A percentile compares a stretch with the other conserved stretches of the same genome.
phyloP scores from a whole-genome alignment of 2,888 invertebrate genomes.

The Phasia obesa region DNA sequence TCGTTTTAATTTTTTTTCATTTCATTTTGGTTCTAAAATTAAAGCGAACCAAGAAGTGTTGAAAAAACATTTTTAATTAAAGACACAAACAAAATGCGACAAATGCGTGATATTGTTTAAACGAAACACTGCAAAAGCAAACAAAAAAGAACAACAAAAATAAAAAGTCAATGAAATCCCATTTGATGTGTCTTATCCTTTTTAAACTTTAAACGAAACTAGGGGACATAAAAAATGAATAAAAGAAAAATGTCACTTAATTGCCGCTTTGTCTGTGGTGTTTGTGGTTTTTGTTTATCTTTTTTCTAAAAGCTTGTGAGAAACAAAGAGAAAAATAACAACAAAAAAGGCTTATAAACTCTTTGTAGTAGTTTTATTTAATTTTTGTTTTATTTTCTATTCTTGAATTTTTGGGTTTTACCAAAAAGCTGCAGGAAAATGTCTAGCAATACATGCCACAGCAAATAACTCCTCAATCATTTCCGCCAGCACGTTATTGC shows the following conservation, averaged over 20 bases:
- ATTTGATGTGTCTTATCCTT: slow-evolving; percentile 53
- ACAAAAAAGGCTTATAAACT: background rate
- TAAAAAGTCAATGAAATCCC: slow-evolving; percentile 50
- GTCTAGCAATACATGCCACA: slow-evolving; percentile 64
- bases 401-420: slow-evolving; percentile 48
- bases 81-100: slow-evolving; percentile 72
- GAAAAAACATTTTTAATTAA: slow-evolving; percentile 73
- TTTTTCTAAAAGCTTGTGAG: background rate
- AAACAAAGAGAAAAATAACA: background rate
- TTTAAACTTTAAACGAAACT: slow-evolving; percentile 46
- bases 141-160: background rate
- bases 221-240: slow-evolving; percentile 19
- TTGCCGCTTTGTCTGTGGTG: slow-evolving; percentile 70
- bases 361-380: slow-evolving; percentile 43
- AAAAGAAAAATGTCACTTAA: slow-evolving; percentile 65
- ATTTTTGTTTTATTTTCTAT: slow-evolving; percentile 14
- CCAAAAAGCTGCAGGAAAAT: slow-evolving; percentile 64
- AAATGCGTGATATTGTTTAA: slow-evolving; percentile 70
- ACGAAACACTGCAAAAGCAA: slow-evolving; percentile 13
- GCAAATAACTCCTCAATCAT: slow-evolving; percentile 61
- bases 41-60: slow-evolving; percentile 46
- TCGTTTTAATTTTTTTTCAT: background rate
- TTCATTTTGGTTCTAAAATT: slow-evolving; percentile 18
- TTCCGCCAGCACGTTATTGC: slow-evolving; percentile 21
- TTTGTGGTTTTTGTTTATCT: slow-evolving; percentile 64